Percentiles rank a stretch among this genome's conserved stretches.
Evolutionary conservation across 37 sponge, comb jelly and placozoan species (phyloP).

Genomic region (Agelas oroides): DNA sequence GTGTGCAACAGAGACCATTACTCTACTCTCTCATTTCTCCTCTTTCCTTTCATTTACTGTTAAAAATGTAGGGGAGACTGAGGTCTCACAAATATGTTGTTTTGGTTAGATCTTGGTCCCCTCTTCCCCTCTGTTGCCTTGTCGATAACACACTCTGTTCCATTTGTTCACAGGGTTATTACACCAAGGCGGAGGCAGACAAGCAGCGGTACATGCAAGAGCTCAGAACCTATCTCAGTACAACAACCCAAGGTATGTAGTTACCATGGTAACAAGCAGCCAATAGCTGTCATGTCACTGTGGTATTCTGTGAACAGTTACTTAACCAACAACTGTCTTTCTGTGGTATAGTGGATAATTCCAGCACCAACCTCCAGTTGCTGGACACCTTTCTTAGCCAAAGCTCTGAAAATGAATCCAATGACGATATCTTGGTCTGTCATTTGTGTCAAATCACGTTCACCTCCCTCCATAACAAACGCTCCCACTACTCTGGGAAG

Average conservation of each 20-base stretch:
- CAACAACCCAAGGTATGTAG: slow-evolving; percentile 14
- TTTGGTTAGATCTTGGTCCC: too few relatives aligned
- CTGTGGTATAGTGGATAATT: too few relatives aligned
- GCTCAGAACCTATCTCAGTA: slow-evolving; percentile 19
- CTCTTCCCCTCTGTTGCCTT: too few relatives aligned
- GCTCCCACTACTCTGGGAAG: slow-evolving; percentile 31
- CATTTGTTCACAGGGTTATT: slow-evolving; percentile 18
- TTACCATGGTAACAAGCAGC: too few relatives aligned
- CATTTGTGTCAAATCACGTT: slow-evolving; percentile 37
- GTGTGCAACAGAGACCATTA: not conserved
- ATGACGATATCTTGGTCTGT: slow-evolving; percentile 37
- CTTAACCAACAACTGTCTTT: too few relatives aligned
- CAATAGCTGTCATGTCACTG: too few relatives aligned
- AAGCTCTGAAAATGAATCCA: slow-evolving; percentile 1
- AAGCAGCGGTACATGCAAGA: slow-evolving; percentile 42
- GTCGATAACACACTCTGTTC: too few relatives aligned
- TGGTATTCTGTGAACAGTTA: too few relatives aligned
- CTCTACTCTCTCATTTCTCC: not conserved
- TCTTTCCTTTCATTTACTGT: not conserved
- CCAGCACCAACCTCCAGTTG: not conserved
- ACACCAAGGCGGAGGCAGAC: slow-evolving; percentile 34
- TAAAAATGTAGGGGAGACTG: too few relatives aligned
- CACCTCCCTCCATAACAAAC: slow-evolving; percentile 42
- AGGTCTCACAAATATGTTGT: too few relatives aligned
- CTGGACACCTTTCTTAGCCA: slow-evolving; percentile 1